A percentile compares a stretch with the other conserved stretches of the same genome.
phyloP scores from a whole-genome alignment of 2,888 invertebrate genomes.

The Boloria euphrosyne region DNA sequence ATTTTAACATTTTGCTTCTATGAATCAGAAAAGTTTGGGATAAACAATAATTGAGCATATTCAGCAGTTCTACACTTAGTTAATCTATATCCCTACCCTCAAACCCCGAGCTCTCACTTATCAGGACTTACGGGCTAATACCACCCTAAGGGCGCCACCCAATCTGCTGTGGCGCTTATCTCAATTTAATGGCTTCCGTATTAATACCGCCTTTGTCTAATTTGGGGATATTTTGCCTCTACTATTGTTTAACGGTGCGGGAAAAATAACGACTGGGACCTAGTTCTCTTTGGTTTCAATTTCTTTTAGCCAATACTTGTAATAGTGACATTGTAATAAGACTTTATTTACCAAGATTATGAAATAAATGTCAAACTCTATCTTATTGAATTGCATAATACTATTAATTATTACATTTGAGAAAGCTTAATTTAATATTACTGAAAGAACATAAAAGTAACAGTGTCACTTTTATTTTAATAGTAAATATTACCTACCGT shows the following conservation, averaged over 20 bases:
- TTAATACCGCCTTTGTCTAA: conserved; percentile 81
- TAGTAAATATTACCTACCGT: too few relatives aligned
- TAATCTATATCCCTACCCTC: conserved; percentile 62
- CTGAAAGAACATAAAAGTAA: too few relatives aligned
- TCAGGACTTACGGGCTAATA: conserved; percentile 78
- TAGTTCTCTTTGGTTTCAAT: conserved; percentile 42
- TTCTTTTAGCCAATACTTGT: not conserved
- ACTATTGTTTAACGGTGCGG: conserved; percentile 73
- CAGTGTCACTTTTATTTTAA: too few relatives aligned
- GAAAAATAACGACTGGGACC: conserved; percentile 63
- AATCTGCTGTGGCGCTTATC: conserved; percentile 79
- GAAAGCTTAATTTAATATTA: too few relatives aligned
- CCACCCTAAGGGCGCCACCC: conserved; percentile 77
- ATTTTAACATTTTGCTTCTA: too few relatives aligned
- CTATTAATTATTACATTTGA: too few relatives aligned
- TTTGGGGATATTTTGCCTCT: conserved; percentile 64
- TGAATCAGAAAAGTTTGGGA: too few relatives aligned
- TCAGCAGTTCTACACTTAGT: conserved; percentile 29
- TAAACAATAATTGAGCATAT: not conserved
- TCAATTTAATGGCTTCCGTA: conserved; percentile 81
- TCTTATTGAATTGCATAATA: too few relatives aligned
- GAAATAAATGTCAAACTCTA: too few relatives aligned
- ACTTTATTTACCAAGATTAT: too few relatives aligned
- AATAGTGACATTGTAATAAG: too few relatives aligned
- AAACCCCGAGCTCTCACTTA: conserved; percentile 72